Percentiles rank a stretch among this genome's conserved stretches.
These are phyloP conservation scores for Seira ritae DNA, from an alignment of 2,888 invertebrate genomes.

Conservation along the genomic window DNA sequence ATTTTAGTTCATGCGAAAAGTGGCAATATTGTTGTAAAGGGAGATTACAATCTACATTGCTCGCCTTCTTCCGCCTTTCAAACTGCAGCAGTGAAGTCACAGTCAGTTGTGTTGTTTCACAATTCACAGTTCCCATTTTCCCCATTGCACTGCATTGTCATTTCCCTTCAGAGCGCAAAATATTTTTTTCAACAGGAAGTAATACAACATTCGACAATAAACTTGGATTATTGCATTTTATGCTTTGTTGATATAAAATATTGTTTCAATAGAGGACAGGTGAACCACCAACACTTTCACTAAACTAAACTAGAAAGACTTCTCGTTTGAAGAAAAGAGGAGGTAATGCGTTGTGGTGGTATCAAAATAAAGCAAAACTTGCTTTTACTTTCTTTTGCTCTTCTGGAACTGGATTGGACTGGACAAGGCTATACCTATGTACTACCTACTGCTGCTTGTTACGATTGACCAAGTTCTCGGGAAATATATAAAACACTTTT, in stretches of 20 bases:
- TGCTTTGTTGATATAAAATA: too few relatives aligned
- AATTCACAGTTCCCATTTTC: background rate
- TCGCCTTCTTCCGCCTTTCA: constrained; percentile 51
- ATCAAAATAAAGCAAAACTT: background rate
- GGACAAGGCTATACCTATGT: background rate
- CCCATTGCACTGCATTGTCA: background rate
- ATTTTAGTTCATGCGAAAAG: constrained; percentile 11
- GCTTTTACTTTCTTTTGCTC: constrained; percentile 2
- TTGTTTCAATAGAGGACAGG: too few relatives aligned
- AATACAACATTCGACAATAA: background rate
- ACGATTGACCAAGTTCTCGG: constrained; percentile 58
- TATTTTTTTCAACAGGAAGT: background rate
- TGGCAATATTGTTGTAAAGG: constrained; percentile 5
- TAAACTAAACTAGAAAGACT: too few relatives aligned
- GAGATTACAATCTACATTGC: constrained; percentile 50
- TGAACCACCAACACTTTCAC: too few relatives aligned
- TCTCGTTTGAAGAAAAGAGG: too few relatives aligned
- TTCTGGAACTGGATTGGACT: too few relatives aligned
- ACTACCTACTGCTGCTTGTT: constrained; percentile 21
- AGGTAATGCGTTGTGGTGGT: too few relatives aligned
- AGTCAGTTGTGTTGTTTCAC: too few relatives aligned
- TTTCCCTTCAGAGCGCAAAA: background rate
- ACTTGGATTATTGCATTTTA: background rate
- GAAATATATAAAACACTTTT: constrained; percentile 40
- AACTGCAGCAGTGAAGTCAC: too few relatives aligned